These are phyloP conservation scores for Apamea anceps DNA, from an alignment of 2,888 invertebrate genomes.

Conservation along the genomic window DNA sequence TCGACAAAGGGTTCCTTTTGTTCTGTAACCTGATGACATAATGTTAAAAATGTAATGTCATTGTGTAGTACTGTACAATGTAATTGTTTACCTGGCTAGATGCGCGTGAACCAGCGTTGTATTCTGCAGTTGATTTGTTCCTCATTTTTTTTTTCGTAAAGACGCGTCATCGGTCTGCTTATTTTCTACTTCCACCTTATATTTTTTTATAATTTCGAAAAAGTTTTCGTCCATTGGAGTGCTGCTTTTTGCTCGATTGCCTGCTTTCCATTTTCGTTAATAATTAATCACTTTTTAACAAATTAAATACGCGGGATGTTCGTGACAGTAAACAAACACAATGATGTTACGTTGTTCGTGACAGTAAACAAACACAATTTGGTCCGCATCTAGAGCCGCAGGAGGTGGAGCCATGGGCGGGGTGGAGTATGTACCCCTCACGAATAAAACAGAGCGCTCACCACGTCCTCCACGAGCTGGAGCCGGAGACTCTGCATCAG, in stretches of 20 bases:
- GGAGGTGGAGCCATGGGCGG: no score
- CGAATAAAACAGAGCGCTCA: no score
- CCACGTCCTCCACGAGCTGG: no score
- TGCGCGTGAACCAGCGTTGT: background rate
- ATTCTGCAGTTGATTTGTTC: background rate
- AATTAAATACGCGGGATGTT: background rate
- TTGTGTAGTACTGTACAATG: no score
- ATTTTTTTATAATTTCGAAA: background rate
- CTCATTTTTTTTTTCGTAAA: background rate
- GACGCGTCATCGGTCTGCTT: background rate
- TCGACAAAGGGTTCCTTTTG: background rate
- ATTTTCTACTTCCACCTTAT: background rate
- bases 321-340: background rate
- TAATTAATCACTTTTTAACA: background rate
- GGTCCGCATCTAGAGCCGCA: no score
- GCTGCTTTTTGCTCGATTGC: background rate
- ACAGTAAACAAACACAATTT: no score
- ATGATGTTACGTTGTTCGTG: background rate
- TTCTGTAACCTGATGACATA: background rate
- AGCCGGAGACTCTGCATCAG: no score
- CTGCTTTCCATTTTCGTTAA: background rate
- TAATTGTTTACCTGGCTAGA: conserved; percentile 1
- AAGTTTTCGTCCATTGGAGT: background rate
- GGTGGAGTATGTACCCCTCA: no score
- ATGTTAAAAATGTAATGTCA: background rate